Evolutionary conservation across 1,140 invertebrate genomes (phyloP).

Genomic region (Heliothis subflexa): DNA sequence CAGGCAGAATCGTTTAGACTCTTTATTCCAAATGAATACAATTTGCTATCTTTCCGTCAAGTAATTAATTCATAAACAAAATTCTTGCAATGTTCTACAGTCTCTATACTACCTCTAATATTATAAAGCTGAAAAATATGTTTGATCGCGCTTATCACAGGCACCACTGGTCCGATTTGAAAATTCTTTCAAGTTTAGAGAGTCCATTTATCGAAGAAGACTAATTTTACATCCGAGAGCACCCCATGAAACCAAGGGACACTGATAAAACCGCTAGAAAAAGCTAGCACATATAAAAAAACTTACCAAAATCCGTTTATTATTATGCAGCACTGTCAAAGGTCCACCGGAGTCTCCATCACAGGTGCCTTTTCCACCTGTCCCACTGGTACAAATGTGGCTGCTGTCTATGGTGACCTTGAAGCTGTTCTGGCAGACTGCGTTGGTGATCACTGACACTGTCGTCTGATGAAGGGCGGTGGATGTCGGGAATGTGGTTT

Average conservation of each 20-base stretch:
- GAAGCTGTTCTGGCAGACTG: conserved; percentile 69
- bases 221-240: too few species aligned
- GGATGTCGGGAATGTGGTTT: conserved; percentile 64
- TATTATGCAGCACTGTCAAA: conserved; percentile 61
- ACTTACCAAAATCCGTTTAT: conserved; percentile 67
- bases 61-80: too few species aligned
- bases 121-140: too few species aligned
- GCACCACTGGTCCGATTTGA: background rate
- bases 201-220: too few species aligned
- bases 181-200: background rate
- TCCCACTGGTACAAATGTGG: conserved; percentile 70
- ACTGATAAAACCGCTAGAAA: too few species aligned
- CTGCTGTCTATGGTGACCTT: conserved; percentile 59
- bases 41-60: too few species aligned
- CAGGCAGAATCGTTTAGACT: too few species aligned
- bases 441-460: conserved; percentile 67
- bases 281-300: background rate
- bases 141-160: too few species aligned
- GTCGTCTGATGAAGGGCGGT: conserved; percentile 64
- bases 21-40: too few species aligned
- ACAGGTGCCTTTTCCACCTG: conserved; percentile 63
- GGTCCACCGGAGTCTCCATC: conserved; percentile 75
- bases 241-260: too few species aligned
- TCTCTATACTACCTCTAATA: too few species aligned
- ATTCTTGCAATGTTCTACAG: too few species aligned